phyloP scores from a whole-genome alignment of 2,888 invertebrate genomes.

The Margaritifera margaritifera region DNA sequence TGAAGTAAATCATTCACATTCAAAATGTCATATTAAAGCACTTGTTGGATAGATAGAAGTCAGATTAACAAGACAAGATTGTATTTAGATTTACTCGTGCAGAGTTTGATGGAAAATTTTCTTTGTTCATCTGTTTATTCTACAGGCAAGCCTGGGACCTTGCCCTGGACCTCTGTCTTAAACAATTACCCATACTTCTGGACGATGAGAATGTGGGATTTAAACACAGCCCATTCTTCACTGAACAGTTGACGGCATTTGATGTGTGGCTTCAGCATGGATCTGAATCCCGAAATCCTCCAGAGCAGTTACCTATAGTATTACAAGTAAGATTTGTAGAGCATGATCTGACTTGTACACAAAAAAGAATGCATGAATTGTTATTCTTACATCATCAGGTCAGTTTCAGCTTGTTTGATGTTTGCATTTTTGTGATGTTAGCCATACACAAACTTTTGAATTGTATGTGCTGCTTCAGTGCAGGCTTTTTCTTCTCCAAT shows the following conservation, averaged over 20 bases:
- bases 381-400: background rate
- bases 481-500: too few species aligned
- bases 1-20: too few species aligned
- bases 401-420: too few species aligned
- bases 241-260: constrained; percentile 98
- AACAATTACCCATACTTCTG: constrained; percentile 82
- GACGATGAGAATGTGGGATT: constrained; percentile 62
- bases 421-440: too few species aligned
- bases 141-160: constrained; percentile 96
- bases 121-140: constrained; percentile 3
- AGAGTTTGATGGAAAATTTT: background rate
- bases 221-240: constrained; percentile 91
- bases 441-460: background rate
- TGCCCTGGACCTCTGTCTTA: constrained; percentile 93
- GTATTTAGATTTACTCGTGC: too few species aligned
- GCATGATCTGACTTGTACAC: background rate
- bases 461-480: too few species aligned
- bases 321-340: constrained; percentile 82
- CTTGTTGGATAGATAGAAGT: too few species aligned
- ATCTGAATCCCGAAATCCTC: constrained; percentile 85
- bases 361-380: constrained; percentile 2
- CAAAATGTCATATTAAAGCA: too few species aligned
- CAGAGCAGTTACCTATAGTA: constrained; percentile 97
- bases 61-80: too few species aligned
- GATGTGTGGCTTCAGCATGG: constrained; percentile 93